Evolutionary conservation across 1,140 invertebrate species (phyloP), one percentile per base, ranked within the genome.

Genomic region (Zaprionus taronus): DNA sequence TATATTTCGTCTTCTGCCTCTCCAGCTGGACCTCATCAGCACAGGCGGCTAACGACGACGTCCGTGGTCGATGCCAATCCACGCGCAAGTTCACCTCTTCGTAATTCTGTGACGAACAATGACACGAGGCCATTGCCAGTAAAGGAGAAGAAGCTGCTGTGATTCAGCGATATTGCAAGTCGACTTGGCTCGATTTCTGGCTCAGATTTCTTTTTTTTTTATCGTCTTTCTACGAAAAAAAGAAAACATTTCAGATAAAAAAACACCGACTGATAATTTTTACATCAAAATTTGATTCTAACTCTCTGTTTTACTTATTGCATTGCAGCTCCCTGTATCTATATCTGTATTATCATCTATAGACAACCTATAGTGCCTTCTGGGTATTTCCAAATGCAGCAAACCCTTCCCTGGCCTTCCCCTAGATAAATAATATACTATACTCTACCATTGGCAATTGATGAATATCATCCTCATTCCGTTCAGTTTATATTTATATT

Each of bases 181-280:
- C 65, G 26, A 70, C 57, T 81, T 71, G 79, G 85, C 64, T 74
- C 24, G 36, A 78, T 34, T 34, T 34, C 17, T 15, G 61, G 22
- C 63, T 38, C 63, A 67, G 36, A 74, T 34, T 51, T 77, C 58
- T 41, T 41, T 70, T 60, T 53, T 51, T 47, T 74, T 80, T 71
- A 71, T 57, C 61, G 69, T 64, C 58, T 72, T 72, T 85, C 53
- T 69, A 77, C 60, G 51, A 79, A 72, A 62, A 80, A 56, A 57
- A 65, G 51, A 66, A 57, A 75, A 67, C 31, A 62, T 63, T 73
- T 64, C 68, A 66, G 57, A 63, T 57, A 57, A 63, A 69, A 69
- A 74, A 55, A 83, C 73, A 89, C 78, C 81, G 84, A 87, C 84
- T 87, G 84, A 89, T 87, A 77, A 89, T 84, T 87, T 87, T 83